Evolutionary conservation across 2,797 vertebrate species (phyloP).

Genomic region (Lacerta viridis): DNA sequence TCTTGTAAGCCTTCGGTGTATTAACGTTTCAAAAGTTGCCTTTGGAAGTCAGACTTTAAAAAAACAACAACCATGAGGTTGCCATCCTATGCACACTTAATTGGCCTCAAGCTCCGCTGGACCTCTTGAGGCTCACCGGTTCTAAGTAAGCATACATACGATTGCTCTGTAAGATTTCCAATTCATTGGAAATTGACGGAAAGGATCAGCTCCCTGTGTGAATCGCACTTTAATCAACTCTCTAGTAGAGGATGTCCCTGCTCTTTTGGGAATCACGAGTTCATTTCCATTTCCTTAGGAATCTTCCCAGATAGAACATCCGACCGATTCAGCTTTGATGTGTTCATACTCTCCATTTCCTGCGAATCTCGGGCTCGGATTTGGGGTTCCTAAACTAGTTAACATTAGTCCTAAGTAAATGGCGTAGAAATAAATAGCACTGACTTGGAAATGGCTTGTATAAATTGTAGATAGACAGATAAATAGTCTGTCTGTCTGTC

Average conservation of each 20-base stretch:
- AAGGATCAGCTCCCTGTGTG: not conserved
- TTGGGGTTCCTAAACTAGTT: not conserved
- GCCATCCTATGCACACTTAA: not conserved
- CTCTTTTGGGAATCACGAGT: too few relatives aligned
- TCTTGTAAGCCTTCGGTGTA: not conserved
- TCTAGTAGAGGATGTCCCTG: not conserved
- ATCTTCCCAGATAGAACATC: not conserved
- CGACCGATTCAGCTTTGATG: not conserved
- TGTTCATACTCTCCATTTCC: not conserved
- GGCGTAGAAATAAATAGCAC: not conserved
- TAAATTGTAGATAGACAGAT: not conserved
- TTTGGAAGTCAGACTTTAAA: not conserved
- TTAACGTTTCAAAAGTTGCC: not conserved
- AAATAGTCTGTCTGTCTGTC: too few relatives aligned
- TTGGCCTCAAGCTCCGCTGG: not conserved
- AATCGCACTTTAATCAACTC: not conserved
- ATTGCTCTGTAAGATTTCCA: not conserved
- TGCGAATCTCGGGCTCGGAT: not conserved
- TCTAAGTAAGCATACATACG: not conserved
- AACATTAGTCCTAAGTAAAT: too few relatives aligned
- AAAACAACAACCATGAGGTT: too few relatives aligned
- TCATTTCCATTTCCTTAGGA: too few relatives aligned
- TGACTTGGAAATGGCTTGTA: not conserved
- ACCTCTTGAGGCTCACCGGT: not conserved
- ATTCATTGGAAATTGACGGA: not conserved